Evolutionary conservation across 30 jellyfish, hydroid and myxozoan species (phyloP).

Genomic region (Clytia hemisphaerica): DNA sequence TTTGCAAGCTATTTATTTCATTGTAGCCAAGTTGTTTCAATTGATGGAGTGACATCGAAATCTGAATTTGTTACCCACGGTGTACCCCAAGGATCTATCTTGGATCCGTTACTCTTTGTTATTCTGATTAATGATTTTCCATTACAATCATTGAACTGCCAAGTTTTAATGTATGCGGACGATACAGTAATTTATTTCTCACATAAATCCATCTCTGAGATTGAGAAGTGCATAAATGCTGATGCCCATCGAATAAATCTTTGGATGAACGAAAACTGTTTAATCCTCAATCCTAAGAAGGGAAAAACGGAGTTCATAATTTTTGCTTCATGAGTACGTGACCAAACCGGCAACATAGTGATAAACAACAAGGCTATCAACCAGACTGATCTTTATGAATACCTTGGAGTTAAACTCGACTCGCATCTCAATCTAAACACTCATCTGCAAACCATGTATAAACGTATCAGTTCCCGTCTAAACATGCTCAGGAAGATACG

Average conservation of each 20-base stretch:
- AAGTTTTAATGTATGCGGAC: conserved; percentile 44
- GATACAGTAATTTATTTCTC: conserved; percentile 48
- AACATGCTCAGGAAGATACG: too few relatives aligned
- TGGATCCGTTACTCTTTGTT: conserved; percentile 49
- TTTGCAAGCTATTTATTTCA: conserved; percentile 44
- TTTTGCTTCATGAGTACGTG: conserved; percentile 31
- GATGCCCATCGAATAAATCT: conserved; percentile 30
- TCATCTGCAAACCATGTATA: too few relatives aligned
- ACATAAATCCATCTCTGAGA: conserved; percentile 5
- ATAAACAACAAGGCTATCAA: conserved; percentile 12
- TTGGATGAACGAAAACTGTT: conserved; percentile 45
- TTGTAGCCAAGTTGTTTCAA: conserved; percentile 41
- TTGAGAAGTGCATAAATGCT: conserved; percentile 36
- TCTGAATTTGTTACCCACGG: conserved; percentile 32
- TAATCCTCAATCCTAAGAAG: conserved; percentile 14
- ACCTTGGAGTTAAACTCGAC: too few relatives aligned
- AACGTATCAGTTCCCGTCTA: too few relatives aligned
- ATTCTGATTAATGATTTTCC: conserved; percentile 42
- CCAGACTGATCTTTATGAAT: too few relatives aligned
- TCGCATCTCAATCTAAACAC: too few relatives aligned
- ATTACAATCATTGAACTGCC: conserved; percentile 24
- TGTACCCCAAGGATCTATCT: conserved; percentile 67
- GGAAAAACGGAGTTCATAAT: neutral
- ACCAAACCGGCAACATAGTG: conserved; percentile 26
- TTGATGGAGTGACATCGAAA: conserved; percentile 38